Base-by-base conservation (phyloP, 2,797 vertebrate genomes). In the Antrozous pallidus region DNA sequence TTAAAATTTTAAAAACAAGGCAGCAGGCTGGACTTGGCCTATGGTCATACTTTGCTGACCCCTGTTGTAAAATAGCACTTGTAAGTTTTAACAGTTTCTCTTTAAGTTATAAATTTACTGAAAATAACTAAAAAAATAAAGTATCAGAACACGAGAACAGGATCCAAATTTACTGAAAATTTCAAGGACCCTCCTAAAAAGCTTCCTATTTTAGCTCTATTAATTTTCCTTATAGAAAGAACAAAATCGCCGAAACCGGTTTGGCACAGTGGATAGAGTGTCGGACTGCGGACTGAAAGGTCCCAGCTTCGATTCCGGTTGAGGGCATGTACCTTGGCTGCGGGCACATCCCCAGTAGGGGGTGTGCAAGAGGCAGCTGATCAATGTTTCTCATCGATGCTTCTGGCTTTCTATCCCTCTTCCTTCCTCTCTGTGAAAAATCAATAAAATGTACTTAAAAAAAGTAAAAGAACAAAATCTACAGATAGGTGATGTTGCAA, bases 391-490 rank as follows among this genome's bases (percentile, higher is more conserved):
- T n/a, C n/a, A n/a, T n/a, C n/a, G n/a, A n/a, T n/a, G n/a, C n/a
- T n/a, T n/a, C n/a, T n/a, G n/a, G n/a, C n/a, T n/a, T n/a, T n/a
- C n/a, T n/a, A n/a, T n/a, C n/a, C n/a, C n/a, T n/a, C n/a, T n/a
- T n/a, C n/a, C n/a, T n/a, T n/a, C n/a, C n/a, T n/a, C n/a, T n/a
- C n/a, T n/a, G n/a, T n/a, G n/a, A n/a, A n/a, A n/a, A n/a, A n/a
- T n/a, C n/a, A n/a, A n/a, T n/a, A n/a, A n/a, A n/a, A n/a, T n/a
- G n/a, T n/a, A n/a, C n/a, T n/a, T n/a, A n/a, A n/a, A n/a, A n/a
- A n/a, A n/a, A n/a, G n/a, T n/a, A n/a, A 92, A 89, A 42, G 33
- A 69, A 90, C 65, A 81, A 81, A 91, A 8, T 84, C 74, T 7
- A 56, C 5, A 61, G 49, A 49, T 18, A 78, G 3, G 13, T 22